These are phyloP conservation scores for Apostichopus californicus DNA, from an alignment of 35 echinoderm and acorn worm species.

Conservation along the genomic window DNA sequence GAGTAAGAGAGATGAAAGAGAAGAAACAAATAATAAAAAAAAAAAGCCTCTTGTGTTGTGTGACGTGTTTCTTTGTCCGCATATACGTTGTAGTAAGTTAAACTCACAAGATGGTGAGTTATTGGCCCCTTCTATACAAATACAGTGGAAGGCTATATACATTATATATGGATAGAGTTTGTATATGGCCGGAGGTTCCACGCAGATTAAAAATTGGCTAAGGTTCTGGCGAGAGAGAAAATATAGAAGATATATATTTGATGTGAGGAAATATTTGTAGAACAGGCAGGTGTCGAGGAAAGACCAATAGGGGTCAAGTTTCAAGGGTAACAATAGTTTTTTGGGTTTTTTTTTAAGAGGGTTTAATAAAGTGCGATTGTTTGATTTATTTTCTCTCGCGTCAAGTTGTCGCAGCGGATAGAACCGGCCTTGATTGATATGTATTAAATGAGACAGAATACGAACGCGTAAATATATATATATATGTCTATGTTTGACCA, in stretches of 20 bases:
- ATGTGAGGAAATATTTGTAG: conserved; percentile 6
- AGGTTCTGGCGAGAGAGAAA: background rate
- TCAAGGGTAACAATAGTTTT: background rate
- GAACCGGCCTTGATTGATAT: background rate
- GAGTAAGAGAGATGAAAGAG: too few species aligned
- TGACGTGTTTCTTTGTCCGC: background rate
- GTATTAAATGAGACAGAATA: background rate
- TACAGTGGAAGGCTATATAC: background rate
- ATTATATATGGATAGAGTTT: background rate
- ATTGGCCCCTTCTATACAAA: background rate
- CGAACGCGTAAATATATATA: conserved; percentile 3
- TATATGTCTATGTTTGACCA: background rate
- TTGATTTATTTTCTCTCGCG: background rate
- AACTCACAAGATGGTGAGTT: conserved; percentile 6
- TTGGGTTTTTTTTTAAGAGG: background rate
- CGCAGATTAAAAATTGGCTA: background rate
- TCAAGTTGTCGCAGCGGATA: background rate
- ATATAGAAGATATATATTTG: background rate
- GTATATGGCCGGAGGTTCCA: background rate
- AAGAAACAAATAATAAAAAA: background rate
- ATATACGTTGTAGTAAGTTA: background rate
- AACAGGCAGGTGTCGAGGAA: background rate
- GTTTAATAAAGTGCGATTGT: background rate
- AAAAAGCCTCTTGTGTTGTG: background rate
- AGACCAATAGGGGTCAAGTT: conserved; percentile 35